These are phyloP conservation scores for Genyomyrus donnyi DNA, from an alignment of 2,113 vertebrate genomes.

Conservation along the genomic window DNA sequence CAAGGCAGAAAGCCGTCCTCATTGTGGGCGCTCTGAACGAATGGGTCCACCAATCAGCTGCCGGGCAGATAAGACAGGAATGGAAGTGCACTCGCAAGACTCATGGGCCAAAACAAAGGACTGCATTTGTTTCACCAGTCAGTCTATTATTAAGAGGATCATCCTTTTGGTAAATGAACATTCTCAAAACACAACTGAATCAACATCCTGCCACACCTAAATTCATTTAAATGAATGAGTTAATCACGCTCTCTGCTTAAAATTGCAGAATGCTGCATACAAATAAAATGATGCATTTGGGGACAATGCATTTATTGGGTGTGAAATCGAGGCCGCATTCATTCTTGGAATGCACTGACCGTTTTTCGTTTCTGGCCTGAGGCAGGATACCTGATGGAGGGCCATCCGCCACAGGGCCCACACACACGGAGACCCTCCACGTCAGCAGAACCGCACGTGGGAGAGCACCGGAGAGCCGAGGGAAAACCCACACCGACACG, in stretches of 20 bases:
- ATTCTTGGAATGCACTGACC: neutral
- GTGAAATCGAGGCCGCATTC: neutral
- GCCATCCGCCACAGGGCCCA: neutral
- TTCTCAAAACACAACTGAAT: neutral
- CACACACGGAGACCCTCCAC: neutral
- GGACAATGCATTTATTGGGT: neutral
- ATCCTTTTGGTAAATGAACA: constrained; percentile 5
- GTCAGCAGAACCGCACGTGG: neutral
- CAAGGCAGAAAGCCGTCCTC: neutral
- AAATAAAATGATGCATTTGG: neutral
- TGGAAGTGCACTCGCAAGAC: neutral
- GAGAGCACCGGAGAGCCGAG: neutral
- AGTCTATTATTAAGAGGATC: neutral
- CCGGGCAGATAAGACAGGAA: neutral
- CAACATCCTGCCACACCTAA: neutral
- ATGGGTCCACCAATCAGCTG: neutral
- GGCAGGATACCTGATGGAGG: neutral
- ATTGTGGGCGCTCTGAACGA: neutral
- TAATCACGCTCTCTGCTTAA: neutral
- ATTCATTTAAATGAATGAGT: neutral
- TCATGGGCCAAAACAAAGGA: neutral
- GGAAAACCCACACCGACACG: neutral
- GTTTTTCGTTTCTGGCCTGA: neutral
- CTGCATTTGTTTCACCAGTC: neutral
- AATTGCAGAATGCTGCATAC: neutral